Percentiles rank a stretch among this genome's conserved stretches.
Evolutionary conservation across 2,888 invertebrate species (phyloP).

Genomic region (Sycophila texana): DNA sequence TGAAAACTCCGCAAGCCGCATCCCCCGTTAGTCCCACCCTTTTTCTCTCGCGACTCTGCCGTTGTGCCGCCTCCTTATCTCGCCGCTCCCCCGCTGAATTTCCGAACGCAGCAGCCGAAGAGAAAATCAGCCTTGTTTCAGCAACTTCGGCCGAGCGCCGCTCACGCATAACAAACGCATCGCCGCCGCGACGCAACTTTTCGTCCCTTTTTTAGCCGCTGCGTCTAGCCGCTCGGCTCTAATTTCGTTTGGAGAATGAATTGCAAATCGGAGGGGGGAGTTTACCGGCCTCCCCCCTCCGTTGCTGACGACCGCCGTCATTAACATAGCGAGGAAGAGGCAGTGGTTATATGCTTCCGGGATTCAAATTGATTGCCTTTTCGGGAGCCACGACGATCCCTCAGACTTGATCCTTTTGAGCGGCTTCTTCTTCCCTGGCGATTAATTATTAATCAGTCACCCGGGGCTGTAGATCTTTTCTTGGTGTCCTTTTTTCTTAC

Average conservation of each 20-base stretch:
- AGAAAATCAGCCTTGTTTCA: too few relatives aligned
- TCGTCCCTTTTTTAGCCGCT: not conserved
- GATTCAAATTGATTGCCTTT: slow-evolving; percentile 26
- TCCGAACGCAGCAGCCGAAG: too few relatives aligned
- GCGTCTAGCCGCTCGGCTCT: slow-evolving; percentile 36
- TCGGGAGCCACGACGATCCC: not conserved
- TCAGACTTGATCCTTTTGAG: not conserved
- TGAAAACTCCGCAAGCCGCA: too few relatives aligned
- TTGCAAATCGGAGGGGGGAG: slow-evolving; percentile 53
- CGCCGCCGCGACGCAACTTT: slow-evolving; percentile 49
- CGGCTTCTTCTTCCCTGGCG: not conserved
- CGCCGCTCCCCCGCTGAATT: not conserved
- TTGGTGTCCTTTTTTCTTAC: too few relatives aligned
- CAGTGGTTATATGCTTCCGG: slow-evolving; percentile 8
- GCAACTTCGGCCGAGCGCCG: slow-evolving; percentile 52
- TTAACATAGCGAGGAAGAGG: slow-evolving; percentile 13
- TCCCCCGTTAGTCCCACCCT: too few relatives aligned
- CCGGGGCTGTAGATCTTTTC: too few relatives aligned
- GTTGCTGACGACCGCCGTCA: not conserved
- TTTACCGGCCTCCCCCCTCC: not conserved
- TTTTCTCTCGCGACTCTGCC: too few relatives aligned
- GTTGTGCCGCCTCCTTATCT: not conserved
- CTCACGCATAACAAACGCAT: slow-evolving; percentile 70
- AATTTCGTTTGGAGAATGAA: slow-evolving; percentile 58
- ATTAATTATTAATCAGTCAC: slow-evolving; percentile 27